Conservation (phyloP, 2,113 vertebrate species). For the Phalacrocorax pelagicus region DNA sequence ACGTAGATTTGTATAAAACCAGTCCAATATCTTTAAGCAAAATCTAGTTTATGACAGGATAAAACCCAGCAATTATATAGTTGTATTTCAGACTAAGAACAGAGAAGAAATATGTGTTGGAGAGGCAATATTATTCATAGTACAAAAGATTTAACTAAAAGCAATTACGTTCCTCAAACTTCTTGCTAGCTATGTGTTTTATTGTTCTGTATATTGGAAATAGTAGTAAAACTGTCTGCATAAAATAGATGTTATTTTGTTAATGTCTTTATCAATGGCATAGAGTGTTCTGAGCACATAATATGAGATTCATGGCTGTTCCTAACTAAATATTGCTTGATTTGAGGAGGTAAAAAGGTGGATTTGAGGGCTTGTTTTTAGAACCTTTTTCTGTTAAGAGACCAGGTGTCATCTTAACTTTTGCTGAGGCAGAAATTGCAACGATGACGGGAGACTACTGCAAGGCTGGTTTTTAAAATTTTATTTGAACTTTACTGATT, state of each 20-base stretch:
- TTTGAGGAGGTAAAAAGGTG: not conserved
- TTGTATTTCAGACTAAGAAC: not conserved
- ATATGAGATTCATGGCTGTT: not conserved
- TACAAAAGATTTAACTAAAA: not conserved
- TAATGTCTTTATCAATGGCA: not conserved
- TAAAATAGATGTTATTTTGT: not conserved
- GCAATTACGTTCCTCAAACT: not conserved
- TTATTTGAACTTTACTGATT: not conserved
- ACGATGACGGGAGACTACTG: not conserved
- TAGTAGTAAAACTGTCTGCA: not conserved
- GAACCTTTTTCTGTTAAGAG: not conserved
- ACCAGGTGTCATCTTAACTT: not conserved
- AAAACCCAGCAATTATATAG: rapidly evolving
- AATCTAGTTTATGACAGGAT: not conserved
- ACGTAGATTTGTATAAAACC: not conserved
- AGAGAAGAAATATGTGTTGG: not conserved
- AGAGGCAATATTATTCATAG: not conserved
- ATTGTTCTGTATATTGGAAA: not conserved
- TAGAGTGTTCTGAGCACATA: not conserved
- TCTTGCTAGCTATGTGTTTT: not conserved
- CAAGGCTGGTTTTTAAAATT: not conserved
- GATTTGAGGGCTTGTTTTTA: not conserved
- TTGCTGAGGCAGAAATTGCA: not conserved
- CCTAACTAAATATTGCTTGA: not conserved
- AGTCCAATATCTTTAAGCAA: not conserved